phyloP scores from a whole-genome alignment of 2,797 vertebrate species.

The Zenarchopterus dispar region DNA sequence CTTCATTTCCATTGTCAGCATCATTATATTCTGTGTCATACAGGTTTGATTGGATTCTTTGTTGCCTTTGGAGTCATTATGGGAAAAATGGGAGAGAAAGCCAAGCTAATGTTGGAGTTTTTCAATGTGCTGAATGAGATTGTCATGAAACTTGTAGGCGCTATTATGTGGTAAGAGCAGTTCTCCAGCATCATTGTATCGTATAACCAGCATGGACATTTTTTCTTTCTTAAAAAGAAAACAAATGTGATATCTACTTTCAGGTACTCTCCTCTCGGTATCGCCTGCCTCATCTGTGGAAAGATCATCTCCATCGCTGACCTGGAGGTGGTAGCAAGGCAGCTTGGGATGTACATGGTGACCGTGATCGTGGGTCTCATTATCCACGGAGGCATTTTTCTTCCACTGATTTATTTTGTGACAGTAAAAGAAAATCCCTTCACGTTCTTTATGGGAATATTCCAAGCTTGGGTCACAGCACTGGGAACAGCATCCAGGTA shows the following conservation, averaged over 20 bases:
- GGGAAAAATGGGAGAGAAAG: constrained; percentile 98
- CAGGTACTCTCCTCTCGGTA: constrained; percentile 98
- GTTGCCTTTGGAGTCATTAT: constrained; percentile 97
- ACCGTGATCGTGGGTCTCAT: constrained; percentile 96
- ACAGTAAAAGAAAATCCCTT: constrained; percentile 94
- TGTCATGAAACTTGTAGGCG: constrained; percentile 93
- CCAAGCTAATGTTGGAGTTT: constrained; percentile 98
- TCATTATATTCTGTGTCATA: constrained; percentile 17
- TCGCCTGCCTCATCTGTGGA: constrained; percentile 96
- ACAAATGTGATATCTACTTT: constrained; percentile 32
- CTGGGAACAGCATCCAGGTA: constrained; percentile 99
- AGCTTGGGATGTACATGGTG: constrained; percentile 99
- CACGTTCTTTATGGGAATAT: constrained; percentile 95
- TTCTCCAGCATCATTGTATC: neutral
- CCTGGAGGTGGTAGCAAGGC: constrained; percentile 93
- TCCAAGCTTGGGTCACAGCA: constrained; percentile 99
- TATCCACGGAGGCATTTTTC: constrained; percentile 96
- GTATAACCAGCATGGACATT: neutral
- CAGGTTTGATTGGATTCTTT: constrained; percentile 98
- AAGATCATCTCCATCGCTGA: constrained; percentile 99
- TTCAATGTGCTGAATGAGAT: constrained; percentile 98
- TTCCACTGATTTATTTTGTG: constrained; percentile 94
- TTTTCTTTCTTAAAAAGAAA: neutral
- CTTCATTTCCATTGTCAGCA: neutral
- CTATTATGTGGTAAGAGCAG: constrained; percentile 96